A percentile compares a stretch with the other conserved stretches of the same genome.
These are phyloP conservation scores for Drosophila pachea DNA, from an alignment of 1,140 invertebrate genomes.

Conservation along the genomic window DNA sequence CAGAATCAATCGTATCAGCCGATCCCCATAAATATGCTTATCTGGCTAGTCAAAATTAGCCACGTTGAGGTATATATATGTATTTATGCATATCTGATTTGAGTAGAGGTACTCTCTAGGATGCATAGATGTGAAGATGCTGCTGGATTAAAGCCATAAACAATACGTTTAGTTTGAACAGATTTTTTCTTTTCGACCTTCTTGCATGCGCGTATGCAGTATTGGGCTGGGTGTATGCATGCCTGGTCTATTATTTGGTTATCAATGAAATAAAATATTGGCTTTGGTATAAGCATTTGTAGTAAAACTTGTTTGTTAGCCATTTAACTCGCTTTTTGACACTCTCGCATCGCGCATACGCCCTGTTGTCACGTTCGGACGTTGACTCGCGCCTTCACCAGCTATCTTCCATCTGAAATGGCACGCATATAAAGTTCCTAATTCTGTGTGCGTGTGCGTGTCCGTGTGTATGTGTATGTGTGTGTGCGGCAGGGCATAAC, in stretches of 20 bases:
- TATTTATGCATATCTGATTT: background rate
- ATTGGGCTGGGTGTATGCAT: background rate
- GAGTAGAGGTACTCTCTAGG: background rate
- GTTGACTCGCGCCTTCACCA: conserved; percentile 29
- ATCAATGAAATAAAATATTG: conserved; percentile 60
- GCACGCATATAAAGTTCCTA: conserved; percentile 28
- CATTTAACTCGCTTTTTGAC: conserved; percentile 27
- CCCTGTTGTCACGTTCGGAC: conserved; percentile 28
- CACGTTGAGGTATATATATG: background rate
- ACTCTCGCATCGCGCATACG: conserved; percentile 39
- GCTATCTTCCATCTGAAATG: conserved; percentile 42
- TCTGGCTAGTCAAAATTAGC: background rate
- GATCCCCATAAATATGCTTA: background rate
- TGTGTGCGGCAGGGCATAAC: conserved; percentile 13
- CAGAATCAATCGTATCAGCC: background rate
- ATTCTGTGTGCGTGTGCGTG: too few species aligned
- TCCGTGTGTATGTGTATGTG: conserved; percentile 12
- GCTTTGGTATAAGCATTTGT: conserved; percentile 19
- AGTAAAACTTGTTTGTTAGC: conserved; percentile 44
- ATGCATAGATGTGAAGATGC: conserved; percentile 1
- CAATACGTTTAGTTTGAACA: background rate
- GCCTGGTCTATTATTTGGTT: conserved; percentile 13
- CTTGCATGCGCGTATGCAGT: background rate
- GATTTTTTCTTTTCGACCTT: background rate
- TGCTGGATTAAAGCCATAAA: conserved; percentile 2